Evolutionary conservation across 2,888 invertebrate species (phyloP).

Genomic region (Dendrolimus pini): DNA sequence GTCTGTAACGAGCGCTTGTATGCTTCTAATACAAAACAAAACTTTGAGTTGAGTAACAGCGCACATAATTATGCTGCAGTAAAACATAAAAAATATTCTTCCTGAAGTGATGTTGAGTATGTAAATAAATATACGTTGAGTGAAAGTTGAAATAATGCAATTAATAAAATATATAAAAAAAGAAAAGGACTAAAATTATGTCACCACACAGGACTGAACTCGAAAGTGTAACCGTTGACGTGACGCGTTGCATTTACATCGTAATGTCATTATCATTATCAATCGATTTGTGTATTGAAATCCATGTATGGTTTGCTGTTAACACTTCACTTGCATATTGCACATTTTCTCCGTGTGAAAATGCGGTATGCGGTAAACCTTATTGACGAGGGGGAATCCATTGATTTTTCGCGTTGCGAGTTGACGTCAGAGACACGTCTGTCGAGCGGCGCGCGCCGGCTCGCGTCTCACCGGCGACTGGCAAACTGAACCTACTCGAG

Average conservation of each 20-base stretch:
- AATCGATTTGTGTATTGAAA: slow-evolving; percentile 23
- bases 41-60: slow-evolving; percentile 10
- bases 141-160: slow-evolving; percentile 9
- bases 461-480: slow-evolving; percentile 67
- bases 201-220: slow-evolving; percentile 60
- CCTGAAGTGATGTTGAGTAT: too few relatives aligned
- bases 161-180: slow-evolving; percentile 12
- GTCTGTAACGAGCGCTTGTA: not conserved
- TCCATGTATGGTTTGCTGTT: slow-evolving; percentile 21
- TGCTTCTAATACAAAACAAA: slow-evolving; percentile 5
- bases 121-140: slow-evolving; percentile 1
- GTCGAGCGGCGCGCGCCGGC: slow-evolving; percentile 65
- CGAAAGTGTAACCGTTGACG: slow-evolving; percentile 61
- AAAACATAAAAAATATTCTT: too few relatives aligned
- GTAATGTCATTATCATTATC: slow-evolving; percentile 35
- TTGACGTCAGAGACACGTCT: slow-evolving; percentile 64
- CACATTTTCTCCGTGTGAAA: slow-evolving; percentile 64
- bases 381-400: slow-evolving; percentile 54
- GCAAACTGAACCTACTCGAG: slow-evolving; percentile 38
- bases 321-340: slow-evolving; percentile 66
- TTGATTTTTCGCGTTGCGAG: slow-evolving; percentile 70
- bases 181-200: slow-evolving; percentile 48
- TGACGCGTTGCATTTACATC: slow-evolving; percentile 41
- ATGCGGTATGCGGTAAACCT: slow-evolving; percentile 74
- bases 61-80: not conserved